Percentiles rank a stretch among this genome's conserved stretches.
Conservation (phyloP, 2,888 invertebrate species). For the Athalia rosae region DNA sequence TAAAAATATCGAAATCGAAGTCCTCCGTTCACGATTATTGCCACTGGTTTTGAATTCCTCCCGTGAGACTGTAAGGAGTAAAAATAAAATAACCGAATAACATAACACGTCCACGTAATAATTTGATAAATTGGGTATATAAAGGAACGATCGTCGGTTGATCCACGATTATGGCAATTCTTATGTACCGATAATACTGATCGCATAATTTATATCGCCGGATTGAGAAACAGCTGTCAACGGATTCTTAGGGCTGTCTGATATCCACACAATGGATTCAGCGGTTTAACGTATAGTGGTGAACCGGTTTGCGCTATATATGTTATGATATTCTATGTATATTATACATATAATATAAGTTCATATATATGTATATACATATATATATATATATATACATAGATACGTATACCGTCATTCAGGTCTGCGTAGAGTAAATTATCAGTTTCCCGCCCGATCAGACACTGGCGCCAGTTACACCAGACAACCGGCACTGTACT, state of each 20-base stretch:
- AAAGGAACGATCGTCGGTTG: neutral
- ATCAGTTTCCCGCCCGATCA: slow-evolving; percentile 46
- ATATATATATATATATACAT: neutral
- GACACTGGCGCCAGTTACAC: slow-evolving; percentile 45
- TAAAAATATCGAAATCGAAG: too few species aligned
- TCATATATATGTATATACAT: neutral
- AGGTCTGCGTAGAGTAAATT: slow-evolving; percentile 46
- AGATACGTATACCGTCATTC: slow-evolving; percentile 35
- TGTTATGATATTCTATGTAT: slow-evolving; percentile 42
- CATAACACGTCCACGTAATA: too few species aligned
- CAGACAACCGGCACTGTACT: slow-evolving; percentile 33
- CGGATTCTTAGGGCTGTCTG: slow-evolving; percentile 43
- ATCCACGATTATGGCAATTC: slow-evolving; percentile 12
- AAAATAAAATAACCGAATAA: too few species aligned
- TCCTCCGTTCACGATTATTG: too few species aligned
- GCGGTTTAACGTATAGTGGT: neutral
- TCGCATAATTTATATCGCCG: neutral
- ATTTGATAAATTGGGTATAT: neutral
- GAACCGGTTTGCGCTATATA: slow-evolving; percentile 5
- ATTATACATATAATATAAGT: too few species aligned
- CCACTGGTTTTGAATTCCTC: too few species aligned
- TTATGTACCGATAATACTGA: neutral
- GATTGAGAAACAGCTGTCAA: slow-evolving; percentile 45
- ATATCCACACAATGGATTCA: slow-evolving; percentile 25
- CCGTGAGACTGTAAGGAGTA: too few species aligned